Evolutionary conservation across 2,888 invertebrate genomes (phyloP).

Genomic region (Stictocephala bisonia): DNA sequence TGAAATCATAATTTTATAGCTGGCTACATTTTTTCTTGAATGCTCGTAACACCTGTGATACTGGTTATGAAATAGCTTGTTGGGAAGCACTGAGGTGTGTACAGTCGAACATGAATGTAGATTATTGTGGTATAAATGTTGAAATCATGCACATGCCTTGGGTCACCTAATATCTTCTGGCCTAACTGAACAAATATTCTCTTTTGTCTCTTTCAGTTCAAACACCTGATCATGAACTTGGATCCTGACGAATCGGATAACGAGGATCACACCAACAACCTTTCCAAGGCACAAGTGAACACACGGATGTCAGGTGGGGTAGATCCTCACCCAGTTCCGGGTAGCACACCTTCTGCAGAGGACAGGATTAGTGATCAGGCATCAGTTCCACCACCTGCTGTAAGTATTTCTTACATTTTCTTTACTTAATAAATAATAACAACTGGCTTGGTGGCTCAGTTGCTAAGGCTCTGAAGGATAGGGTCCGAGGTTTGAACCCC

Average conservation of each 20-base stretch:
- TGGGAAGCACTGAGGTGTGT: no score
- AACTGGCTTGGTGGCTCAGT: no score
- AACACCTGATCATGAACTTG: slow-evolving; percentile 85
- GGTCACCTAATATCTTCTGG: neutral
- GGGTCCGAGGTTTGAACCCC: no score
- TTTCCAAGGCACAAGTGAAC: neutral
- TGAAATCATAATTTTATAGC: no score
- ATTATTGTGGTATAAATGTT: no score
- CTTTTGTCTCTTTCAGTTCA: slow-evolving; percentile 82
- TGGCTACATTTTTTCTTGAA: no score
- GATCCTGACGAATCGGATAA: slow-evolving; percentile 85
- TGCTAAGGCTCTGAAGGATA: no score
- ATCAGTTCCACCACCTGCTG: slow-evolving; percentile 29
- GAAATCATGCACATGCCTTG: neutral
- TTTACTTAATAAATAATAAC: no score
- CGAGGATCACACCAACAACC: slow-evolving; percentile 67
- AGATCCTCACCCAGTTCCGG: neutral
- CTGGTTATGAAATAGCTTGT: no score
- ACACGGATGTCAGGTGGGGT: neutral
- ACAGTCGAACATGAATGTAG: no score
- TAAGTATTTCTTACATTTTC: no score
- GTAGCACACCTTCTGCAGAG: neutral
- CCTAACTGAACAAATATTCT: neutral
- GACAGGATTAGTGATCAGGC: slow-evolving; percentile 28
- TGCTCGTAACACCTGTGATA: no score